Conservation (phyloP, 2,888 invertebrate species). For the Coecobrya sp. region DNA sequence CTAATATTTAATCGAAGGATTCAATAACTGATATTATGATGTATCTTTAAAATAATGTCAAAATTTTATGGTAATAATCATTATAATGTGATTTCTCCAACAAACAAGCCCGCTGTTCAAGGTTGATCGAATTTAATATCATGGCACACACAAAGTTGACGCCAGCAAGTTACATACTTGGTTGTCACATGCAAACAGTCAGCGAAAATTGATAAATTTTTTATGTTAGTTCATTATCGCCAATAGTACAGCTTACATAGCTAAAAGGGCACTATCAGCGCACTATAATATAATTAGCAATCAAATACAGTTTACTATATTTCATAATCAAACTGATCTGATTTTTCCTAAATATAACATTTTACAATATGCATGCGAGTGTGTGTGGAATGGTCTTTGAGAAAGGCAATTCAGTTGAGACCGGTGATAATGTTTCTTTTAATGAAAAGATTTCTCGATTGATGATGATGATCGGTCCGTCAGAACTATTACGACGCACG, state of each 20-base stretch:
- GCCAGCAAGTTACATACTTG: not conserved
- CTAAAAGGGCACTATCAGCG: not conserved
- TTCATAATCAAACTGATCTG: not conserved
- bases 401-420: too few species aligned
- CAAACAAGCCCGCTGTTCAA: not conserved
- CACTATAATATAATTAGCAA: not conserved
- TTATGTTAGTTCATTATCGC: not conserved
- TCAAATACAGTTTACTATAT: not conserved
- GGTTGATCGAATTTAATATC: not conserved
- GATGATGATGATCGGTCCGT: not conserved
- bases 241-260: not conserved
- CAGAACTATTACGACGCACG: not conserved
- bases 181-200: not conserved
- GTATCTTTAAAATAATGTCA: too few species aligned
- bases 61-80: too few species aligned
- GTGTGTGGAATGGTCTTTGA: too few species aligned
- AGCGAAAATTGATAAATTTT: constrained; percentile 3
- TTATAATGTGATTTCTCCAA: not conserved
- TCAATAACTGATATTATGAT: too few species aligned
- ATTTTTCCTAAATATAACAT: too few species aligned
- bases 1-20: too few species aligned
- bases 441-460: not conserved
- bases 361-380: too few species aligned
- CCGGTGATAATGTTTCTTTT: not conserved
- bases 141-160: constrained; percentile 7